These are phyloP conservation scores for Leucopternis melanops DNA, from an alignment of 2,113 vertebrate species.

Conservation along the genomic window DNA sequence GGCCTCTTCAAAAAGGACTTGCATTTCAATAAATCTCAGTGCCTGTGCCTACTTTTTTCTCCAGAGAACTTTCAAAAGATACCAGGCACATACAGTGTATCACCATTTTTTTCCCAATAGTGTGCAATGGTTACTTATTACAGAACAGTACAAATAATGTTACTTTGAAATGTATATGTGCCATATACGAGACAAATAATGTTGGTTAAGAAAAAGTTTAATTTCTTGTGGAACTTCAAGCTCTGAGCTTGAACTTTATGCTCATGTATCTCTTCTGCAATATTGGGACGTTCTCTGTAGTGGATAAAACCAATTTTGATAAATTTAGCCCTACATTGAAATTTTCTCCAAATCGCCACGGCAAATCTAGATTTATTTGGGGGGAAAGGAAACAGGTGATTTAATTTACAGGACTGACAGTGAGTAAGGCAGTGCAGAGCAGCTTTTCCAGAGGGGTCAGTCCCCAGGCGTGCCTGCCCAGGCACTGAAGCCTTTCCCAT, in stretches of 20 bases:
- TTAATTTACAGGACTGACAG: background rate
- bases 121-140: background rate
- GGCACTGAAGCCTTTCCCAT: background rate
- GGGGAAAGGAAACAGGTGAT: background rate
- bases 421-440: fast-evolving
- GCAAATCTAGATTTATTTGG: background rate
- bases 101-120: fast-evolving
- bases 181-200: background rate
- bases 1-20: background rate
- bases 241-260: background rate
- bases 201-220: background rate
- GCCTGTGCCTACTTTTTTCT: background rate
- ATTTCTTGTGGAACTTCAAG: background rate
- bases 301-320: background rate
- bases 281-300: background rate
- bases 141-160: background rate
- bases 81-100: background rate
- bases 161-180: background rate
- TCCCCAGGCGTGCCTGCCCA: fast-evolving
- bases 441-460: background rate
- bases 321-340: background rate
- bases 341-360: background rate
- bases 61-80: background rate
- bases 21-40: background rate
- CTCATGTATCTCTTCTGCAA: background rate